Evolutionary conservation across 2,113 vertebrate species (phyloP).

Genomic region (Callionymus lyra): DNA sequence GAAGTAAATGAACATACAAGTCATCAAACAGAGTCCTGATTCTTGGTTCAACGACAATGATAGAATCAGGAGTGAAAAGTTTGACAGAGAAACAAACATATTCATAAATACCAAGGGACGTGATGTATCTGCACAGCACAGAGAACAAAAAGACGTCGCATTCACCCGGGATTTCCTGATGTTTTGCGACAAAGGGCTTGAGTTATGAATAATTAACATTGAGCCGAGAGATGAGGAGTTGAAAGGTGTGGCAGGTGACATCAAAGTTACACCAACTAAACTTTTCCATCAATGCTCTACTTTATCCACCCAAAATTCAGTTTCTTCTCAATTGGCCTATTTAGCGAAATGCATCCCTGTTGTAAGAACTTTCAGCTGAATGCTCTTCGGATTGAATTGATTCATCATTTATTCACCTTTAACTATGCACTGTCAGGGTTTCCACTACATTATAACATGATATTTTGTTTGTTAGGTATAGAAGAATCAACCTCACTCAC

Average conservation of each 20-base stretch:
- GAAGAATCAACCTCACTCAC: too few species aligned
- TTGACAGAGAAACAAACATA: conserved; percentile 20
- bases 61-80: conserved; percentile 1
- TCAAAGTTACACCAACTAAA: conserved; percentile 35
- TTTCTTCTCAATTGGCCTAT: background rate
- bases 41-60: background rate
- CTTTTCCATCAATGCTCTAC: conserved; percentile 6
- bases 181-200: conserved; percentile 27
- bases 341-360: too few species aligned
- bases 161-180: conserved; percentile 20
- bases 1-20: too few species aligned
- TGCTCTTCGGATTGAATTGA: too few species aligned
- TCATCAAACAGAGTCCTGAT: too few species aligned
- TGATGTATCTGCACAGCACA: conserved; percentile 5
- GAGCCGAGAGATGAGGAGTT: conserved; percentile 30
- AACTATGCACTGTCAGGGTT: too few species aligned
- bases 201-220: conserved; percentile 41
- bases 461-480: too few species aligned
- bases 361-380: too few species aligned
- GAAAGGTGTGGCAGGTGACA: conserved; percentile 29
- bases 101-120: conserved; percentile 29
- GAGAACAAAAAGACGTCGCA: conserved; percentile 11
- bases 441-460: too few species aligned
- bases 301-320: background rate
- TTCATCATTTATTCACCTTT: too few species aligned